Evolutionary conservation across 1,140 invertebrate species (phyloP).

Genomic region (Bombus waltoni): DNA sequence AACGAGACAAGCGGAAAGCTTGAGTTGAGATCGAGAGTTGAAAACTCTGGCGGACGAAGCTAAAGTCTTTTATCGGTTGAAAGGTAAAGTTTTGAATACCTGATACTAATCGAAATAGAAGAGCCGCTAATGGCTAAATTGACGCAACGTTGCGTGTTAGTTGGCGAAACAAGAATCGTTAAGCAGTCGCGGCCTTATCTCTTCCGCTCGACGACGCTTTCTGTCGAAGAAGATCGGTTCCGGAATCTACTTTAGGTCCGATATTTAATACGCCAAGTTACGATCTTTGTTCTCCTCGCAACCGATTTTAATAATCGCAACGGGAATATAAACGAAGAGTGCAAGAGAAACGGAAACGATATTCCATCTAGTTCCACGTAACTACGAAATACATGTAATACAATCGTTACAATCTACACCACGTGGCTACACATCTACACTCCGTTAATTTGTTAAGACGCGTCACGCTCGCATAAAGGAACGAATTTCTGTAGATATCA

Average conservation of each 20-base stretch:
- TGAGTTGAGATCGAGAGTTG: background rate
- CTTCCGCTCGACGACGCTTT: constrained; percentile 29
- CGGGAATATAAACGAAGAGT: too few relatives aligned
- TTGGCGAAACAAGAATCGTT: constrained; percentile 40
- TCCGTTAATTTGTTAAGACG: background rate
- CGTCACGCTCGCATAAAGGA: background rate
- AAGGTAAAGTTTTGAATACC: background rate
- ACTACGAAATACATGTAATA: background rate
- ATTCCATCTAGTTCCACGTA: background rate
- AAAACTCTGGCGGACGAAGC: background rate
- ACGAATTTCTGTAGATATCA: background rate
- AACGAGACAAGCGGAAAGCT: background rate
- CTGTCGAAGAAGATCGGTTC: background rate
- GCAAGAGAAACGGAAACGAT: background rate
- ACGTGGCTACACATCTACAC: background rate
- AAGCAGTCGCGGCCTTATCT: constrained; percentile 42
- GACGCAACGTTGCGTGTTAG: constrained; percentile 34
- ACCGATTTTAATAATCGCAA: background rate
- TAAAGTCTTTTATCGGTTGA: constrained; percentile 9
- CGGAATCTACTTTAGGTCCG: background rate
- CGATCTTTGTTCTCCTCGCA: background rate
- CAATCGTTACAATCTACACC: too few relatives aligned
- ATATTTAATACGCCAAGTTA: background rate
- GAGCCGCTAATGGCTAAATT: constrained; percentile 30
- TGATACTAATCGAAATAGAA: constrained; percentile 21